phyloP scores from a whole-genome alignment of 1,140 invertebrate species.

The Phortica variegata region DNA sequence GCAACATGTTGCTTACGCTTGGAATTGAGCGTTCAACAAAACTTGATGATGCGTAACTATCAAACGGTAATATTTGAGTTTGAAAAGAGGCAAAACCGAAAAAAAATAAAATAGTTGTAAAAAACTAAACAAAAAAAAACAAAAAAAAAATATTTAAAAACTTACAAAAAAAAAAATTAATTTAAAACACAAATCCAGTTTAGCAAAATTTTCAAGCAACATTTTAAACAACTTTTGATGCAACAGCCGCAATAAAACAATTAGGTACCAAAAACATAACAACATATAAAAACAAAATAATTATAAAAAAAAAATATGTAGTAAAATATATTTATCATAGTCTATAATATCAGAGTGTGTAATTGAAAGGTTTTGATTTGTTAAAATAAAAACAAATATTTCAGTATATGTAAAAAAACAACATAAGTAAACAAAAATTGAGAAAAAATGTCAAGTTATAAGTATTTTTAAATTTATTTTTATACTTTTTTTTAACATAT shows the following conservation, averaged over 20 bases:
- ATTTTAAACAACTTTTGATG: too few species aligned
- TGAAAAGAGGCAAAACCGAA: constrained; percentile 30
- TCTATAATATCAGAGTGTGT: constrained; percentile 33
- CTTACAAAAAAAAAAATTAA: constrained; percentile 25
- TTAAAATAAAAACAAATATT: constrained; percentile 10
- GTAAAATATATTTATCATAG: constrained; percentile 39
- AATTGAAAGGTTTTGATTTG: constrained; percentile 30
- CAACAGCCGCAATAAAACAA: too few species aligned
- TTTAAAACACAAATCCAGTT: constrained; percentile 43
- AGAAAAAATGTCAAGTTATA: too few species aligned
- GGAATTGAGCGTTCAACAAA: constrained; percentile 20
- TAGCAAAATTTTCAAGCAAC: constrained; percentile 48
- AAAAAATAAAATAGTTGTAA: constrained; percentile 6
- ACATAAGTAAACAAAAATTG: constrained; percentile 1
- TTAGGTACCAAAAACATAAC: constrained; percentile 22
- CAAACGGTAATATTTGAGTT: constrained; percentile 7
- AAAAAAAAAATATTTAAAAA: constrained; percentile 17
- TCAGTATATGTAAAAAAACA: constrained; percentile 17
- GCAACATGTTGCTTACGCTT: constrained; percentile 39
- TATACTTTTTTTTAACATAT: constrained; percentile 8
- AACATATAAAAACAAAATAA: constrained; percentile 25
- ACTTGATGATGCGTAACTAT: constrained; percentile 3
- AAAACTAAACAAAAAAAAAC: constrained; percentile 17
- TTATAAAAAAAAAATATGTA: constrained; percentile 19
- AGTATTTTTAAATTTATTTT: too few species aligned